Conservation (phyloP, 2,888 invertebrate genomes). For the Epistrophella euchroma region DNA sequence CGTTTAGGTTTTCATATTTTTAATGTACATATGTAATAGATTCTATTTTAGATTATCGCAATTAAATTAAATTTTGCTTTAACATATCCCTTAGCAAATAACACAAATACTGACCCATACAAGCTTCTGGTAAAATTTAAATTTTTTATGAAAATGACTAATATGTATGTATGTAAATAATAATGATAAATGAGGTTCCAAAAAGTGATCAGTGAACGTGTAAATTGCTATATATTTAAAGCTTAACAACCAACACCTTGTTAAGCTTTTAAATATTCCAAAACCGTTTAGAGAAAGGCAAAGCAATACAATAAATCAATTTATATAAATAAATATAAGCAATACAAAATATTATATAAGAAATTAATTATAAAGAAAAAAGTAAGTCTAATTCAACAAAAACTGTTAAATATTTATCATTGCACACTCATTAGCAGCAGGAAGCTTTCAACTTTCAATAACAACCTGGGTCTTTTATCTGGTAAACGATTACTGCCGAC, state of each 20-base stretch:
- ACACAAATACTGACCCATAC: conserved; percentile 4
- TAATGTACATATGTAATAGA: no score
- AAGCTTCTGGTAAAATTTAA: background rate
- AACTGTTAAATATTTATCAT: conserved; percentile 43
- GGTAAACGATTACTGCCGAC: conserved; percentile 94
- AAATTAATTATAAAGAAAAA: conserved; percentile 17
- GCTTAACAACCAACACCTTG: conserved; percentile 51
- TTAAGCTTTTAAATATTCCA: conserved; percentile 32
- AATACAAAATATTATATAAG: conserved; percentile 21
- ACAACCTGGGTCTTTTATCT: conserved; percentile 93
- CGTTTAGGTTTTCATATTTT: no score
- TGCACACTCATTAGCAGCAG: conserved; percentile 58
- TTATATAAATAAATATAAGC: conserved; percentile 9
- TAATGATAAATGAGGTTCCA: conserved; percentile 3
- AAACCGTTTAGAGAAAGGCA: conserved; percentile 20
- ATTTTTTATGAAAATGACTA: background rate
- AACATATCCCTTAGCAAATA: conserved; percentile 14
- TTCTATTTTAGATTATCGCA: background rate
- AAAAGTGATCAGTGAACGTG: conserved; percentile 29
- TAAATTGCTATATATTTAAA: background rate
- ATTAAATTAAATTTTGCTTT: background rate
- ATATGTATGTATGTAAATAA: background rate
- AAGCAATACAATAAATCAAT: conserved; percentile 2
- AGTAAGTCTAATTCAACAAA: conserved; percentile 32
- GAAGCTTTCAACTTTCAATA: conserved; percentile 79